Evolutionary conservation across 2,113 vertebrate species (phyloP), one percentile per base, ranked within the genome.

Genomic region (Apaloderma vittatum): DNA sequence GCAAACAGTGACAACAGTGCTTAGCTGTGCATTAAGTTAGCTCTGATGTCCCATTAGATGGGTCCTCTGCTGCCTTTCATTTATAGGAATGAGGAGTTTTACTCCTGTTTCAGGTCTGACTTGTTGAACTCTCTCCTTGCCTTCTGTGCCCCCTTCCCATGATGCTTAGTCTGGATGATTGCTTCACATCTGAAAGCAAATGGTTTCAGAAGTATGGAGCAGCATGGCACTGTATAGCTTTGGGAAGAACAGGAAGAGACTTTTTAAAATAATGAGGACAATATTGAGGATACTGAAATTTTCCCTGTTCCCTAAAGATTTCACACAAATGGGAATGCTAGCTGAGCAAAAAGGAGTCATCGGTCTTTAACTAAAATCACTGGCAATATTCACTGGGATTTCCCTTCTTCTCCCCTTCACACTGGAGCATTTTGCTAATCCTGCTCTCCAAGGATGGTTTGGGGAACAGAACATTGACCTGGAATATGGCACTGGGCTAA

Each of bases 21-120:
- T 71, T 62, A 59, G 21, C 86, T 72, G 29, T 23, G 40, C 63
- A 73, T 37, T 81, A 81, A 92, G 65, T 57, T 5, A 49, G 79
- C 90, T 96, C 95, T 91, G 40, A 79, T 95, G 91, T 96, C 88
- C 95, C 65, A 55, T 90, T 90, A 95, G 83, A 61, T 20, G 49
- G 75, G n/a, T 37, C 32, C 70, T n/a, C 72, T 94, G 68, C 65
- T 95, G 94, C 75, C 59, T 94, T 96, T 96, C 86, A 95, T 93
- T 92, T 75, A 57, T 20, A 83, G 75, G 43, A 88, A 92, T 91
- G 92, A 97, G 55, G 43, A 94, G 27, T 37, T 6, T 12, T 90
- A 36, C 86, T 96, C 93, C 59, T 90, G 65, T 95, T 96, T 91
- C 95, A 86, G 52, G 65, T 59, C 11, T 93, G 89, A 78, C 80